Base-by-base conservation (phyloP, 2,797 vertebrate species). In the Petrocephalus schoutedeni region DNA sequence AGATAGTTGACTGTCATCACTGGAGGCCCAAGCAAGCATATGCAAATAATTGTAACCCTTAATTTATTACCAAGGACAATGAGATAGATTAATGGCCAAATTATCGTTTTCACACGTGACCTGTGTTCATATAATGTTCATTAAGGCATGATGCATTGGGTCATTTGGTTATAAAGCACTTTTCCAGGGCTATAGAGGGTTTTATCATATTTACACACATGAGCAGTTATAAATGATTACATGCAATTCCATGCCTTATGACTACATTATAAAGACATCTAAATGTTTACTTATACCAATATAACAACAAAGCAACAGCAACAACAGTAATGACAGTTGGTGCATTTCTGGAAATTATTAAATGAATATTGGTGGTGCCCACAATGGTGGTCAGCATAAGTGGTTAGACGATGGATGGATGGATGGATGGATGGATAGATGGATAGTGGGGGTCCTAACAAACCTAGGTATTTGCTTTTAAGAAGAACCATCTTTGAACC, bases 51-150 rank as follows among this genome's bases (percentile, higher is more conserved):
- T 45, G 14, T 19, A 77, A 45, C 16, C 71, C 10, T 77, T 77
- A n/a, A 77, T 77, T 45, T 77, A 77, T 77, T 77, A 36, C 71
- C 71, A 77, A 49, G 71, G 41, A 77, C 16, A 77, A 77, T 77
- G 7, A 19, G 19, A 41, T n/a, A 49, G 36, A 49, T 77, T 77
- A 8, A 77, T 77, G 41, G 71, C 19, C 45, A 41, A 36, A 77
- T 77, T 77, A 41, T 77, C 71, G 19, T 36, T n/a, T 45, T n/a
- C 36, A n/a, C 41, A 77, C 45, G 36, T 45, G 71, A 77, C 71
- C 71, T 77, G 41, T 77, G 71, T 77, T 77, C 41, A 49, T 61
- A 80, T n/a, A 16, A 82, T 59, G 59, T 49, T 49, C 58, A 45
- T 23, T 57, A 74, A 57, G 8, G 67, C 87, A 57, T 77, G 71